A percentile compares a stretch with the other conserved stretches of the same genome.
phyloP scores from a whole-genome alignment of 2,113 vertebrate species.

The Gracilinanus agilis region DNA sequence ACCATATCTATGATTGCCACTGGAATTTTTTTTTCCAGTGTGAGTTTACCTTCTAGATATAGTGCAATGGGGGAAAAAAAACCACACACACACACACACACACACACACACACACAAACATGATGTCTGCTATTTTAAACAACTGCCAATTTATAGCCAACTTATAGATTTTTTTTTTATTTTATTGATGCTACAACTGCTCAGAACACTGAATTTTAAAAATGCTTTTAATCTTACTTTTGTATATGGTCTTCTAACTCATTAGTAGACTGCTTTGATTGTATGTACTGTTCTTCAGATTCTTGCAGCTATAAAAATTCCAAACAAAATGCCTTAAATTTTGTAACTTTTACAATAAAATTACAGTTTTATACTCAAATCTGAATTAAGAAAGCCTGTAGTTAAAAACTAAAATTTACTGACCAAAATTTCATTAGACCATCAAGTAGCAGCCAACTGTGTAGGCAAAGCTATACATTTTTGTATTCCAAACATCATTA shows the following conservation, averaged over 20 bases:
- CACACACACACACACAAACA: too few relatives aligned
- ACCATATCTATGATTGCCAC: too few relatives aligned
- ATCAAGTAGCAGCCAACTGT: neutral
- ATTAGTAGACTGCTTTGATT: conserved; percentile 83
- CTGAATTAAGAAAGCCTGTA: conserved; percentile 19
- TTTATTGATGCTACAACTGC: neutral
- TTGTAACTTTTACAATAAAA: neutral
- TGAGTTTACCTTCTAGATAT: too few relatives aligned
- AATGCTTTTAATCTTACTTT: conserved; percentile 81
- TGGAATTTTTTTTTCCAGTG: too few relatives aligned
- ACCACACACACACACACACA: too few relatives aligned
- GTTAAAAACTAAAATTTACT: conserved; percentile 16
- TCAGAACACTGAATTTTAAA: neutral
- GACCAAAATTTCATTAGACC: neutral
- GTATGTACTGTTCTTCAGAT: conserved; percentile 84
- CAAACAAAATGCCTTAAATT: conserved; percentile 8
- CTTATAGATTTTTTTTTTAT: neutral
- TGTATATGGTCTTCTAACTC: conserved; percentile 89
- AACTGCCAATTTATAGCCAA: neutral
- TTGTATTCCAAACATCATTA: neutral
- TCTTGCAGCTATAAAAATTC: conserved; percentile 86
- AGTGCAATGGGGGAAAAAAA: too few relatives aligned
- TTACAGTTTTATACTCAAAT: neutral
- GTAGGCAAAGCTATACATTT: neutral
- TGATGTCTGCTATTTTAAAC: too few relatives aligned